A percentile compares a stretch with the other conserved stretches of the same genome.
phyloP scores from a whole-genome alignment of 2,888 invertebrate species.

The Diogma glabrata region DNA sequence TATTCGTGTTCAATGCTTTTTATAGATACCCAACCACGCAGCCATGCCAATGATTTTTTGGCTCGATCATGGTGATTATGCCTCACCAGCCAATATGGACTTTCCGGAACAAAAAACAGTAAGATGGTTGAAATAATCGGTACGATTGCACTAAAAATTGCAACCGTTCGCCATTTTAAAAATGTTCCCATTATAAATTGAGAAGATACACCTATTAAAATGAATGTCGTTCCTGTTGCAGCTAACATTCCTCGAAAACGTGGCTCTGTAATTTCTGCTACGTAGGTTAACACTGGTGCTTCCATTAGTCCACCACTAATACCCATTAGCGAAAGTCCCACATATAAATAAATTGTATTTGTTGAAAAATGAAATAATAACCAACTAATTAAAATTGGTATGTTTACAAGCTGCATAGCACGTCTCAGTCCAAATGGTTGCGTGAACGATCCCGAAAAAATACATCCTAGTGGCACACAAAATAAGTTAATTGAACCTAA shows the following conservation, averaged over 20 bases:
- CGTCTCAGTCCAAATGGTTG: conserved; percentile 58
- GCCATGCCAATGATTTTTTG: conserved; percentile 58
- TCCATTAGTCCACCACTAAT: conserved; percentile 67
- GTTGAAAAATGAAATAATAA: conserved; percentile 55
- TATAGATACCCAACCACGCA: conserved; percentile 63
- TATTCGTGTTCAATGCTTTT: conserved; percentile 32
- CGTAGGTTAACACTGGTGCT: conserved; percentile 56
- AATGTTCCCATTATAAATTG: conserved; percentile 64
- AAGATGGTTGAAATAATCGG: conserved; percentile 51
- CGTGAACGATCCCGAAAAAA: conserved; percentile 59
- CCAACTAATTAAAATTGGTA: conserved; percentile 67
- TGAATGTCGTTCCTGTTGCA: conserved; percentile 62
- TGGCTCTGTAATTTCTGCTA: conserved; percentile 73
- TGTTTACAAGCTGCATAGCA: conserved; percentile 63
- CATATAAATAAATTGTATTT: conserved; percentile 50
- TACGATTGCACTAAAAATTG: conserved; percentile 52
- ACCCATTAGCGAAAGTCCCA: conserved; percentile 59
- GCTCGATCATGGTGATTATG: conserved; percentile 55
- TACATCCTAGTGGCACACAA: conserved; percentile 66
- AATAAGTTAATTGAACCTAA: conserved; percentile 70
- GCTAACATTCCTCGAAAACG: conserved; percentile 62
- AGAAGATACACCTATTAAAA: conserved; percentile 62
- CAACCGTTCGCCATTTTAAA: conserved; percentile 58
- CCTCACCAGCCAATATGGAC: conserved; percentile 67
- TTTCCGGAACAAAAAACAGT: conserved; percentile 65